These are phyloP conservation scores for Diadegma fenestrale DNA, from an alignment of 2,888 invertebrate species.

Conservation along the genomic window DNA sequence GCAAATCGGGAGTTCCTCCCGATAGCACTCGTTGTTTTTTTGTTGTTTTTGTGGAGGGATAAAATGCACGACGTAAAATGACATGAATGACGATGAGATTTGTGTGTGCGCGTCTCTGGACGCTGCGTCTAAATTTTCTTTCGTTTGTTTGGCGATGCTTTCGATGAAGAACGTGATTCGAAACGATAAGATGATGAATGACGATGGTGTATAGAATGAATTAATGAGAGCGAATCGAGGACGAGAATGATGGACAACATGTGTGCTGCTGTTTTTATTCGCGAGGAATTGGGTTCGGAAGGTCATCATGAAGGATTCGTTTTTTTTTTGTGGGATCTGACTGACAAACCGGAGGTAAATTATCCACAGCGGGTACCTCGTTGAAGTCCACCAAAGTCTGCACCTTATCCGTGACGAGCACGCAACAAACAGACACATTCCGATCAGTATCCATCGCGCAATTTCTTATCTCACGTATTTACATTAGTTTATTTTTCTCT, in stretches of 20 bases:
- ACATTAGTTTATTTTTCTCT: slow-evolving; percentile 42
- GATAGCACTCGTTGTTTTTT: neutral
- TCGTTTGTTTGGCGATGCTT: slow-evolving; percentile 11
- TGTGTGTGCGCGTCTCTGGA: slow-evolving; percentile 35
- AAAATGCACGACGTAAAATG: slow-evolving; percentile 21
- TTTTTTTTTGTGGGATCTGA: slow-evolving; percentile 76
- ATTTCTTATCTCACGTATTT: slow-evolving; percentile 70
- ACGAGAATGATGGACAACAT: slow-evolving; percentile 23
- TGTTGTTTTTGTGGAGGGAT: slow-evolving; percentile 16
- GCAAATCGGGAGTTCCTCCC: slow-evolving; percentile 41
- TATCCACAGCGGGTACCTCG: slow-evolving; percentile 95
- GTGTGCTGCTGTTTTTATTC: neutral
- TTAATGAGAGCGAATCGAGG: slow-evolving; percentile 15
- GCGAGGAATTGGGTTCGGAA: slow-evolving; percentile 12
- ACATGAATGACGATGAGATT: slow-evolving; percentile 12
- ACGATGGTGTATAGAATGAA: slow-evolving; percentile 36
- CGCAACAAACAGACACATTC: slow-evolving; percentile 84
- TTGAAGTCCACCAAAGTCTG: slow-evolving; percentile 96
- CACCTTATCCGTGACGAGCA: slow-evolving; percentile 87
- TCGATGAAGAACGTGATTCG: slow-evolving; percentile 38
- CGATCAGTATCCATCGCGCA: slow-evolving; percentile 81
- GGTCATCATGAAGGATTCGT: slow-evolving; percentile 9
- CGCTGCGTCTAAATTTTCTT: slow-evolving; percentile 20
- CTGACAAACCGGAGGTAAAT: slow-evolving; percentile 93
- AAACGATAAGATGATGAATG: slow-evolving; percentile 56